phyloP scores from a whole-genome alignment of 2,888 invertebrate genomes.

The Caenorhabditis uteleia region DNA sequence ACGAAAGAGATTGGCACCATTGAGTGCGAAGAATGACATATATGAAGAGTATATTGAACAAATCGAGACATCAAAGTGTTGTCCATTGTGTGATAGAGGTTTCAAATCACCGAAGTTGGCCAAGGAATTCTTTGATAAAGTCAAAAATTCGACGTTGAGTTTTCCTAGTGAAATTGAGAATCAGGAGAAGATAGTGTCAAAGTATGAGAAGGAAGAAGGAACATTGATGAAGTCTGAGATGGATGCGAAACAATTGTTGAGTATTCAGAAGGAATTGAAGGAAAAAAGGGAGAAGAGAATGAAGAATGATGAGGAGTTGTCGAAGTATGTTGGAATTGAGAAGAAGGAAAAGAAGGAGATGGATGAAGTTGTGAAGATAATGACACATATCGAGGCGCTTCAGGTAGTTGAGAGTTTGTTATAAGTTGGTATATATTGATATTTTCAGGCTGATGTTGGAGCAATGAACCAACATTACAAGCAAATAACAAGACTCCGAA shows the following conservation, averaged over 20 bases:
- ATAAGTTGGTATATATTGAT: slow-evolving; percentile 8
- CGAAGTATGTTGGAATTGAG: too few relatives aligned
- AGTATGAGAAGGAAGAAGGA: slow-evolving; percentile 14
- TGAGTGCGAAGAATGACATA: slow-evolving; percentile 43
- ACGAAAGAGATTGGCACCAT: slow-evolving; percentile 45
- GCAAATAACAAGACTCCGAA: slow-evolving; percentile 6
- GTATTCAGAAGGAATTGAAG: slow-evolving; percentile 1
- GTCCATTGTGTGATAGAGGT: slow-evolving; percentile 60
- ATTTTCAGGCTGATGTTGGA: slow-evolving; percentile 39
- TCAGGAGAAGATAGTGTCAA: slow-evolving; percentile 7
- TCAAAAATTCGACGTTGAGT: slow-evolving; percentile 36
- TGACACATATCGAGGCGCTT: too few relatives aligned
- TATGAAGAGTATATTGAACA: slow-evolving; percentile 54
- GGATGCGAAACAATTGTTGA: slow-evolving; percentile 2
- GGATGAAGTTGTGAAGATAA: too few relatives aligned
- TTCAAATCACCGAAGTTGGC: slow-evolving; percentile 43
- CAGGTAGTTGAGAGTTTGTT: too few relatives aligned
- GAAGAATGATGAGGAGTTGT: slow-evolving; percentile 6
- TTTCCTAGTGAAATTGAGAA: slow-evolving; percentile 44
- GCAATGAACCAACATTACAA: slow-evolving; percentile 31
- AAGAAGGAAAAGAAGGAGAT: too few relatives aligned
- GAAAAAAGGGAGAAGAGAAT: slow-evolving; percentile 5
- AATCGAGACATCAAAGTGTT: slow-evolving; percentile 37
- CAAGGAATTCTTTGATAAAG: slow-evolving; percentile 32
- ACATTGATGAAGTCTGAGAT: slow-evolving; percentile 16